Conservation (phyloP, 2,113 vertebrate genomes). For the Xyliphius kryptos region DNA sequence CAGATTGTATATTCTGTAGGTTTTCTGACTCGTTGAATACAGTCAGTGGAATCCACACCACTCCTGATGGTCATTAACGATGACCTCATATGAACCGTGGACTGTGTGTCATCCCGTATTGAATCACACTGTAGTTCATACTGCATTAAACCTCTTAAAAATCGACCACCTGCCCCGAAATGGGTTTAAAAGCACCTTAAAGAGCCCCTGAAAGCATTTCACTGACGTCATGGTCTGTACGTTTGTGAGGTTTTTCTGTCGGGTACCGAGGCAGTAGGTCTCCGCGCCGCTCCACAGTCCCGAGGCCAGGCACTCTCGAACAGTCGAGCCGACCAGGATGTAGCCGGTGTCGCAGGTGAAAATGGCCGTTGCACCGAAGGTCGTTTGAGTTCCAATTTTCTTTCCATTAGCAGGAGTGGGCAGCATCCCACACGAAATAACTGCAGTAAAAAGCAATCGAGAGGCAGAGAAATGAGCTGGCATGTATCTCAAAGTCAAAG, state of each 20-base stretch:
- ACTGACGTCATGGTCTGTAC: neutral
- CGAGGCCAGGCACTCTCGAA: conserved; percentile 87
- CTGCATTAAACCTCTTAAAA: too few relatives aligned
- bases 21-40: too few relatives aligned
- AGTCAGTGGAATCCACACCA: too few relatives aligned
- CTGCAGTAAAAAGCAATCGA: conserved; percentile 61
- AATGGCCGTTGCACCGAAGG: conserved; percentile 89
- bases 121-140: too few relatives aligned
- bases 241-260: neutral
- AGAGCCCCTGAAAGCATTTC: neutral
- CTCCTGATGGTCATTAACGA: too few relatives aligned
- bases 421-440: conserved; percentile 91
- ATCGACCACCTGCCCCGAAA: too few relatives aligned
- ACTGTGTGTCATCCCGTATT: too few relatives aligned
- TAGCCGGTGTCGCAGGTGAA: conserved; percentile 88
- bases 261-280: conserved; percentile 83
- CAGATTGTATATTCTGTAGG: too few relatives aligned
- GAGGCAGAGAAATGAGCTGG: conserved; percentile 44
- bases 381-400: conserved; percentile 92
- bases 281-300: conserved; percentile 92
- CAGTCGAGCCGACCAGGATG: conserved; percentile 82
- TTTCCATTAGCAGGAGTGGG: conserved; percentile 88
- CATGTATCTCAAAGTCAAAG: conserved; percentile 52
- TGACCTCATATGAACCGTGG: too few relatives aligned
- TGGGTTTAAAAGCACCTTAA: too few relatives aligned